Percentiles rank a stretch among this genome's conserved stretches.
phyloP scores from a whole-genome alignment of 2,888 invertebrate species.

The Thymelicus sylvestris region DNA sequence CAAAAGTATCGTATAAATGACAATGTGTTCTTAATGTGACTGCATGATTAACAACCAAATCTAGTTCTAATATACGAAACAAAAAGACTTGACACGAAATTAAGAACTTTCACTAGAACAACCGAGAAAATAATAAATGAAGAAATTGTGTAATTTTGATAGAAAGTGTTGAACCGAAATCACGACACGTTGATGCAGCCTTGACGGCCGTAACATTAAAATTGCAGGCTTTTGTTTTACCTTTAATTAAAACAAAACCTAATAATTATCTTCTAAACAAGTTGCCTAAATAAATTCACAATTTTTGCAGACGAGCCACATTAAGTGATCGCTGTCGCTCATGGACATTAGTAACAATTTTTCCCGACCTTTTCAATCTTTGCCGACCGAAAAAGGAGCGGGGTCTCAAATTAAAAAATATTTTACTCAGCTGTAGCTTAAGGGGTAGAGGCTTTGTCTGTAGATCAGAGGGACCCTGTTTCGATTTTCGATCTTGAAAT shows the following conservation, averaged over 20 bases:
- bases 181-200: background rate
- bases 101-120: conserved; percentile 24
- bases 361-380: too few species aligned
- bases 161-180: conserved; percentile 22
- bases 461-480: too few species aligned
- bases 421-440: too few species aligned
- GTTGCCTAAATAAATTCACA: too few species aligned
- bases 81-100: conserved; percentile 9
- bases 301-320: too few species aligned
- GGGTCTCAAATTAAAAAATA: too few species aligned
- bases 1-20: too few species aligned
- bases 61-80: conserved; percentile 2
- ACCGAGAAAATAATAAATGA: background rate
- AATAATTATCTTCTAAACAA: background rate
- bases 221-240: background rate
- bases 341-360: too few species aligned
- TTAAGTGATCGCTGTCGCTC: too few species aligned
- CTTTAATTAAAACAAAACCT: background rate
- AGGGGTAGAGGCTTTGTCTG: too few species aligned
- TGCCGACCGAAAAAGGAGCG: too few species aligned
- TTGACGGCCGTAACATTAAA: conserved; percentile 1
- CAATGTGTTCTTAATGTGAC: background rate
- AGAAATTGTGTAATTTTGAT: conserved; percentile 27
- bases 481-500: too few species aligned
- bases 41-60: background rate